Conservation (phyloP, 2,797 vertebrate genomes). For the Acanthurus tractus region DNA sequence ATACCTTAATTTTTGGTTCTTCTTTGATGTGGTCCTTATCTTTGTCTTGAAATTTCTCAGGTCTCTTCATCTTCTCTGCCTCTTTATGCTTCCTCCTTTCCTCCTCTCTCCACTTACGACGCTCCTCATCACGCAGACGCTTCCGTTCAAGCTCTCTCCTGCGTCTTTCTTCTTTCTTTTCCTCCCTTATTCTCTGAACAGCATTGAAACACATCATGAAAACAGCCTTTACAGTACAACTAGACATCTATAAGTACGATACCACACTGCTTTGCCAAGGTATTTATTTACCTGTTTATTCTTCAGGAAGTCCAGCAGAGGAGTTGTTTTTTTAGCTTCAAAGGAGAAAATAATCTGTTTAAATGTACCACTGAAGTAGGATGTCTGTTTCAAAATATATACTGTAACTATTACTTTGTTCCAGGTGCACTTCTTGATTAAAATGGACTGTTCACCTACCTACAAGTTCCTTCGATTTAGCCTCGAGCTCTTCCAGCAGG, state of each 20-base stretch:
- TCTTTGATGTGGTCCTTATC: conserved; percentile 94
- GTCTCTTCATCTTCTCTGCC: conserved; percentile 93
- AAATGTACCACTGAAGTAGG: neutral
- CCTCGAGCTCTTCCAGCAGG: conserved; percentile 96
- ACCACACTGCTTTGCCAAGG: neutral
- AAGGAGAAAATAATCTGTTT: conserved; percentile 41
- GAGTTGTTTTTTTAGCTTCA: conserved; percentile 96
- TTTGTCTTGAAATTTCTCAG: conserved; percentile 90
- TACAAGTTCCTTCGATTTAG: conserved; percentile 95
- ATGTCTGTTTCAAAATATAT: neutral
- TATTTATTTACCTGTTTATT: conserved; percentile 93
- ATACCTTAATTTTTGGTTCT: conserved; percentile 98
- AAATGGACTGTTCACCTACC: conserved; percentile 80
- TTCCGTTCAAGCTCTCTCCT: conserved; percentile 96
- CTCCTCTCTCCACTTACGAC: conserved; percentile 98
- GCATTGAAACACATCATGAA: conserved; percentile 5
- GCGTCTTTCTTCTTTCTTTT: conserved; percentile 97
- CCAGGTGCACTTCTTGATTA: neutral
- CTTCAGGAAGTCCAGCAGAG: conserved; percentile 97
- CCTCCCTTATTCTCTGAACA: conserved; percentile 93
- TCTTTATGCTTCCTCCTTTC: conserved; percentile 97
- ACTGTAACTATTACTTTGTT: neutral
- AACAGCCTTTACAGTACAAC: neutral
- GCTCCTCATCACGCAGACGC: conserved; percentile 95
- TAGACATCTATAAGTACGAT: neutral